These are phyloP conservation scores for Sebastes hubbsi DNA, from an alignment of 2,797 vertebrate species.

Conservation along the genomic window DNA sequence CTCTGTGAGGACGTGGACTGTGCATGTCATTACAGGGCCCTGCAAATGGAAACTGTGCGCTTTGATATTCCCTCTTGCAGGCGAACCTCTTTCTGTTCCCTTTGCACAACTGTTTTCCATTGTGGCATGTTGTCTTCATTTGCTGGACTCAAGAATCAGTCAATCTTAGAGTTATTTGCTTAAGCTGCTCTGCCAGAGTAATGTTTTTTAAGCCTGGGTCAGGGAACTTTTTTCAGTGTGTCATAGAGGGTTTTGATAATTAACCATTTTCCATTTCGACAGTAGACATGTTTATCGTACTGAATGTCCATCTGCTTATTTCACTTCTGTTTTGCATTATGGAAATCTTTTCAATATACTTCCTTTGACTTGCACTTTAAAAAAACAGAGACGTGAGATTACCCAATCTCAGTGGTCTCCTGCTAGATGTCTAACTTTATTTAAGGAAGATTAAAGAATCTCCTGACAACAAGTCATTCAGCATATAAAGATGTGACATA, in stretches of 20 bases:
- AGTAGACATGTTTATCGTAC: slow-evolving; percentile 62
- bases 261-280: slow-evolving; percentile 64
- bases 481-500: background rate
- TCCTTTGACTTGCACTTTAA: slow-evolving; percentile 25
- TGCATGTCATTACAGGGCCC: slow-evolving; percentile 59
- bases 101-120: slow-evolving; percentile 68
- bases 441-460: slow-evolving; percentile 3
- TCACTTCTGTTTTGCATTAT: slow-evolving; percentile 62
- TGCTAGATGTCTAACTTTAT: slow-evolving; percentile 9
- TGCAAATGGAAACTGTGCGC: slow-evolving; percentile 71
- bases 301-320: slow-evolving; percentile 53
- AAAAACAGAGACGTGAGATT: slow-evolving; percentile 15
- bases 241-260: slow-evolving; percentile 61
- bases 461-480: background rate
- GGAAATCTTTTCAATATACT: slow-evolving; percentile 38
- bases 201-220: slow-evolving; percentile 59
- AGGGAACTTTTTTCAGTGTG: slow-evolving; percentile 61
- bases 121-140: slow-evolving; percentile 69
- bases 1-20: slow-evolving; percentile 40
- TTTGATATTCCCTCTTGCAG: slow-evolving; percentile 63
- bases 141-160: slow-evolving; percentile 57
- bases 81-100: slow-evolving; percentile 48
- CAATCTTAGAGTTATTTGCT: slow-evolving; percentile 60
- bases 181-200: slow-evolving; percentile 56
- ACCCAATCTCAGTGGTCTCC: slow-evolving; percentile 1